These are phyloP conservation scores for Bombus soroeensis DNA, from an alignment of 1,140 invertebrate genomes.

Conservation along the genomic window DNA sequence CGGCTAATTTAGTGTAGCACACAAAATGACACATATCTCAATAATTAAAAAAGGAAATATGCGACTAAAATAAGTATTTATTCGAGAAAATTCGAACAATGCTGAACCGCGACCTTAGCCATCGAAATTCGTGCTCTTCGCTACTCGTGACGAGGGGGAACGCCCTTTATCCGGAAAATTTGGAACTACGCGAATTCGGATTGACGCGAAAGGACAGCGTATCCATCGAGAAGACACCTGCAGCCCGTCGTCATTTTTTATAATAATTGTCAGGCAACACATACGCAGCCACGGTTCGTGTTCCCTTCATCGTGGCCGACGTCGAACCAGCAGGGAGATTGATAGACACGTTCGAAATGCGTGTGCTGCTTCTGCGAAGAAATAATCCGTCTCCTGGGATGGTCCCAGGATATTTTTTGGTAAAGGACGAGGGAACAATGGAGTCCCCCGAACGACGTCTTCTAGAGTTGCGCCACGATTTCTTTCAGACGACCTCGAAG, in stretches of 20 bases:
- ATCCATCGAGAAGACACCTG: background rate
- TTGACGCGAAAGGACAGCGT: conserved; percentile 6
- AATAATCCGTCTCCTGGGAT: conserved; percentile 50
- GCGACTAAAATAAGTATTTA: background rate
- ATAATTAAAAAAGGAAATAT: background rate
- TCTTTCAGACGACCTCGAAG: background rate
- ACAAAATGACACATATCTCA: too few species aligned
- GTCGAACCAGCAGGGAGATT: conserved; percentile 42
- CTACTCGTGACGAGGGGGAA: background rate
- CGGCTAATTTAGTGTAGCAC: too few species aligned
- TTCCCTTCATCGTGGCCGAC: background rate
- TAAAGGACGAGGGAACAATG: background rate
- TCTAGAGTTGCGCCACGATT: background rate
- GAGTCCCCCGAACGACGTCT: background rate
- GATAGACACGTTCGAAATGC: conserved; percentile 48
- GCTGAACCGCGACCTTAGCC: background rate
- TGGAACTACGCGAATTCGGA: background rate
- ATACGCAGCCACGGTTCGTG: background rate
- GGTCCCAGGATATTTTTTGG: conserved; percentile 21
- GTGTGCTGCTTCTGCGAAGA: conserved; percentile 6
- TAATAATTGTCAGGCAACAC: conserved; percentile 66
- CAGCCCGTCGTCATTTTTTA: conserved; percentile 65
- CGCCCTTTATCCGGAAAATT: background rate
- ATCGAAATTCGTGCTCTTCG: background rate
- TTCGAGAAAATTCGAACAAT: background rate